These are phyloP conservation scores for Drosophila ananassae DNA, from an alignment of 1,140 invertebrate species.

Conservation along the genomic window DNA sequence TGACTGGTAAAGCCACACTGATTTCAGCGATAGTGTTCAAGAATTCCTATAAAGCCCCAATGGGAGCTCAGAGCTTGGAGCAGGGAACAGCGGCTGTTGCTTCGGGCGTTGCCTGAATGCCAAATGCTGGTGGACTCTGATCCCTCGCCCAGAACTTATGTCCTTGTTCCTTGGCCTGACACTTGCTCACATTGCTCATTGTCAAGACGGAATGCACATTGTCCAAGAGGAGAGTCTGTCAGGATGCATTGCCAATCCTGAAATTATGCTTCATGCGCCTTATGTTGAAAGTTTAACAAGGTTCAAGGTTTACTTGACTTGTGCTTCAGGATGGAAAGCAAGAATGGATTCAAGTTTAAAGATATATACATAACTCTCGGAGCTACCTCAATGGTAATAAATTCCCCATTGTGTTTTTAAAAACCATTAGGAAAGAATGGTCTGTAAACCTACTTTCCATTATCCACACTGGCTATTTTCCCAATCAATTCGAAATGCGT, in stretches of 20 bases:
- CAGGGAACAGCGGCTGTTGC: slow-evolving; percentile 10
- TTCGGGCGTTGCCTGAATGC: slow-evolving; percentile 15
- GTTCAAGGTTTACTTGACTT: not conserved
- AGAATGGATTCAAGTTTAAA: not conserved
- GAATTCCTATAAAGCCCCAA: slow-evolving; percentile 22
- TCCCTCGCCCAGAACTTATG: slow-evolving; percentile 17
- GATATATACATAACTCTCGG: too few species aligned
- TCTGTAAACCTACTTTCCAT: not conserved
- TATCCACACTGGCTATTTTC: slow-evolving; percentile 1
- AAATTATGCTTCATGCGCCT: slow-evolving; percentile 23
- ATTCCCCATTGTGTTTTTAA: not conserved
- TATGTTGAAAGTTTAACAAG: slow-evolving; percentile 16
- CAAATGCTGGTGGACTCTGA: slow-evolving; percentile 11
- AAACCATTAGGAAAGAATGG: not conserved
- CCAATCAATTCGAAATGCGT: slow-evolving; percentile 19
- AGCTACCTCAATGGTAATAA: slow-evolving; percentile 24
- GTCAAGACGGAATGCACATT: slow-evolving; percentile 43
- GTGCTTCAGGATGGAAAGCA: not conserved
- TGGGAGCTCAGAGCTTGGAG: slow-evolving; percentile 6
- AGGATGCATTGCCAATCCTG: not conserved
- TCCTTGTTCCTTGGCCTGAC: slow-evolving; percentile 37
- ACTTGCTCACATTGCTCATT: slow-evolving; percentile 36
- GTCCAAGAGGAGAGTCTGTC: slow-evolving; percentile 13
- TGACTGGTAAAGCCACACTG: slow-evolving; percentile 16
- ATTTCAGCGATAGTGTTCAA: slow-evolving; percentile 27